Percentiles rank a stretch among this genome's conserved stretches.
Evolutionary conservation across 2,113 vertebrate genomes (phyloP).

Genomic region (Pituophis catenifer): DNA sequence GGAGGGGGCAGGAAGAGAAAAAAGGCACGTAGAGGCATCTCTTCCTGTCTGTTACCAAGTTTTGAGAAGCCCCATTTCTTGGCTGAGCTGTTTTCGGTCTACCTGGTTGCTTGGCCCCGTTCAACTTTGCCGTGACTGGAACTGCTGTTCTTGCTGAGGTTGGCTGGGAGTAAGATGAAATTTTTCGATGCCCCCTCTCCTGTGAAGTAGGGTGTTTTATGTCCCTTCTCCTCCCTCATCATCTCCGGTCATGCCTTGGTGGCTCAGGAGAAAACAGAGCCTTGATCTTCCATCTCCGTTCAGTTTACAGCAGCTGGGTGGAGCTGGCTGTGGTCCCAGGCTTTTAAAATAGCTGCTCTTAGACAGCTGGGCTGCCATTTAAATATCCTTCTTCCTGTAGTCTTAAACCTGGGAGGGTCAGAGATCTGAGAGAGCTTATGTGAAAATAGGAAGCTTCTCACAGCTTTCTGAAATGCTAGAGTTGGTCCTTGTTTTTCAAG

Average conservation of each 20-base stretch:
- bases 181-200: neutral
- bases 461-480: neutral
- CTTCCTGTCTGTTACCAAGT: neutral
- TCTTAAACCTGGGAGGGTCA: rapidly evolving
- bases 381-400: neutral
- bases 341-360: conserved; percentile 55
- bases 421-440: rapidly evolving
- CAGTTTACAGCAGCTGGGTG: conserved; percentile 46
- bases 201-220: neutral
- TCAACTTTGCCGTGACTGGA: neutral
- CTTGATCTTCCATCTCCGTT: neutral
- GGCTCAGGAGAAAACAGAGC: neutral
- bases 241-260: neutral
- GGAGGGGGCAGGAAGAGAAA: neutral
- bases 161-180: neutral
- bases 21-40: neutral
- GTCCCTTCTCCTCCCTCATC: conserved; percentile 10
- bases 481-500: neutral
- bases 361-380: conserved; percentile 10
- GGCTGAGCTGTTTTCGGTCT: neutral
- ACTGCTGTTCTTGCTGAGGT: rapidly evolving
- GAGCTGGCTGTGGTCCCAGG: conserved; percentile 33
- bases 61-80: neutral
- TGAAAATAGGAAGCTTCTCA: neutral
- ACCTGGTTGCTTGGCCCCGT: neutral